Conservation (phyloP, 1,140 invertebrate genomes). For the Drosophila mauritiana region DNA sequence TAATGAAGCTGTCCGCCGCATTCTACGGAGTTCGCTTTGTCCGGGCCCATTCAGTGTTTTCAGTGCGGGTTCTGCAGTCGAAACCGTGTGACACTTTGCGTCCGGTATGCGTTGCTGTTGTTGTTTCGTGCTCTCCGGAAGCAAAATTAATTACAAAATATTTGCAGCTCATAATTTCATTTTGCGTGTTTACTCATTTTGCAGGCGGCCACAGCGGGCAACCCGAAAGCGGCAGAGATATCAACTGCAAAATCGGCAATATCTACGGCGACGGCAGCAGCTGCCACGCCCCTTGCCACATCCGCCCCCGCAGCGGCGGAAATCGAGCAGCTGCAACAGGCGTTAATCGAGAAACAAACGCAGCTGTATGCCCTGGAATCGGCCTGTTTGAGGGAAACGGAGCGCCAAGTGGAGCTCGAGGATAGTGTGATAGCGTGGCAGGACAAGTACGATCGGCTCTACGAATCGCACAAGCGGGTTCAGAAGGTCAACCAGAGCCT, state of each 20-base stretch:
- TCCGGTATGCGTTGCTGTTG: constrained; percentile 56
- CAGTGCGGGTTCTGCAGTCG: constrained; percentile 65
- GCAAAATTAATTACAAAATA: constrained; percentile 77
- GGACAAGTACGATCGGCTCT: constrained; percentile 96
- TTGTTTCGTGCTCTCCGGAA: constrained; percentile 39
- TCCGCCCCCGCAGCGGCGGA: constrained; percentile 85
- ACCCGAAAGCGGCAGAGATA: constrained; percentile 17
- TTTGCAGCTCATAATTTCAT: constrained; percentile 58
- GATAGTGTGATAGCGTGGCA: constrained; percentile 95
- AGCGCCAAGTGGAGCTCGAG: constrained; percentile 91
- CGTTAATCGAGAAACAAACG: constrained; percentile 91
- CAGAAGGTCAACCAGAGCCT: constrained; percentile 98
- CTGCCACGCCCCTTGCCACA: constrained; percentile 11
- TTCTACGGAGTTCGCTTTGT: constrained; percentile 15
- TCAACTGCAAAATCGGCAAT: constrained; percentile 16
- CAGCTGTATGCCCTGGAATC: constrained; percentile 94
- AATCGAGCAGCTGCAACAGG: constrained; percentile 93
- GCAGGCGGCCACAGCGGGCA: constrained; percentile 61
- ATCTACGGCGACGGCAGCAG: constrained; percentile 13
- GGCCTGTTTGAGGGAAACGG: constrained; percentile 92
- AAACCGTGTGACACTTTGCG: constrained; percentile 65
- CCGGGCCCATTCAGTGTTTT: constrained; percentile 47
- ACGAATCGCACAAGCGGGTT: constrained; percentile 96
- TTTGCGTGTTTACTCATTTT: constrained; percentile 47
- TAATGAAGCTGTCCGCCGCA: constrained; percentile 41